These are phyloP conservation scores for Cranoglanis bouderius DNA, from an alignment of 2,113 vertebrate species.

Conservation along the genomic window DNA sequence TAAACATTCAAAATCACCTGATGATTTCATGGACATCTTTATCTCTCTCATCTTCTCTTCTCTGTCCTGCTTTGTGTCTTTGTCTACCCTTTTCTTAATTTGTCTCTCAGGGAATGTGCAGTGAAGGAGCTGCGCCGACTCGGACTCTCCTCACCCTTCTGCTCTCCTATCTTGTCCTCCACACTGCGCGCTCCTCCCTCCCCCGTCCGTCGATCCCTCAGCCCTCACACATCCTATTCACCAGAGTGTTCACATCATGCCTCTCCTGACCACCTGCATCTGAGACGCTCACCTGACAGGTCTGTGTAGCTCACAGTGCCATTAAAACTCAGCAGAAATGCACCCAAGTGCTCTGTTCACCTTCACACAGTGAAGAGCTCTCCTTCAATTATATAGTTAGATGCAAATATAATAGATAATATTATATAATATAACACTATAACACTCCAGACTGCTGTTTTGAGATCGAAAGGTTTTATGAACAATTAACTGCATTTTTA, in stretches of 20 bases:
- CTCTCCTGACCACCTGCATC: constrained; percentile 21
- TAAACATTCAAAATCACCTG: not conserved
- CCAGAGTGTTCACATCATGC: constrained; percentile 23
- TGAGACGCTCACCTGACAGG: constrained; percentile 43
- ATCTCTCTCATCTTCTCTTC: not conserved
- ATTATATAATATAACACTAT: too few relatives aligned
- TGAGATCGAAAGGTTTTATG: not conserved
- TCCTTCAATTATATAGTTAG: not conserved
- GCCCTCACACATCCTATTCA: constrained; percentile 42
- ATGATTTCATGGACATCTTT: not conserved
- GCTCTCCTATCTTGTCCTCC: constrained; percentile 43
- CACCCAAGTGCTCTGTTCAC: constrained; percentile 19
- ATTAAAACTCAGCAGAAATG: not conserved
- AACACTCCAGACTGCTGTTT: not conserved
- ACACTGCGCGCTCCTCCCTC: constrained; percentile 34
- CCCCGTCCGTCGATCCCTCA: constrained; percentile 29
- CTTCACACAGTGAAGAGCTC: not conserved
- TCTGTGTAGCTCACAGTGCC: constrained; percentile 3
- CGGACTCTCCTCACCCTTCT: constrained; percentile 38
- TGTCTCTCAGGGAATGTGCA: constrained; percentile 47
- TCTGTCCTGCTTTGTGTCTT: not conserved
- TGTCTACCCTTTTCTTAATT: not conserved
- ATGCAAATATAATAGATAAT: not conserved
- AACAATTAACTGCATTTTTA: not conserved
- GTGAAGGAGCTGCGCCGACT: constrained; percentile 47